A percentile compares a stretch with the other conserved stretches of the same genome.
phyloP scores from a whole-genome alignment of 2,797 vertebrate genomes.

The Enteromius treurensis region DNA sequence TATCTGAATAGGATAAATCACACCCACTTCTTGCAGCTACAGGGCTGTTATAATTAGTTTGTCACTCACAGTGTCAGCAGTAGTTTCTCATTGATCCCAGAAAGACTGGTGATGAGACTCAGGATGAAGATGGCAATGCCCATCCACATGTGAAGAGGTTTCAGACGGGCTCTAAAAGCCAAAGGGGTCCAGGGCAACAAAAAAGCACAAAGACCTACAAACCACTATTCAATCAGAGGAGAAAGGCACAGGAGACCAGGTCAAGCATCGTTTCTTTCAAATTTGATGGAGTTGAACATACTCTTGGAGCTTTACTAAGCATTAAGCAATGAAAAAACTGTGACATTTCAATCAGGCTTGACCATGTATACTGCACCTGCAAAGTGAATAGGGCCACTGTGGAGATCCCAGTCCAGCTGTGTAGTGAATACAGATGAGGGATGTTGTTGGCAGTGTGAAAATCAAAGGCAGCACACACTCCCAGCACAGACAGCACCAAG shows the following conservation, averaged over 20 bases:
- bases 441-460: constrained; percentile 66
- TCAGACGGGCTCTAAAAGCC: constrained; percentile 71
- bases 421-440: constrained; percentile 77
- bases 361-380: constrained; percentile 67
- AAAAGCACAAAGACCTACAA: constrained; percentile 70
- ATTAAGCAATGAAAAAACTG: constrained; percentile 13
- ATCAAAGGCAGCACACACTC: constrained; percentile 72
- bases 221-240: constrained; percentile 70
- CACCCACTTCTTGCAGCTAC: not conserved
- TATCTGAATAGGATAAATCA: not conserved
- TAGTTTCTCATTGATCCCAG: constrained; percentile 80
- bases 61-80: constrained; percentile 77
- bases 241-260: not conserved
- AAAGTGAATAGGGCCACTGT: constrained; percentile 74
- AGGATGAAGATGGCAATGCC: constrained; percentile 72
- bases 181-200: constrained; percentile 73
- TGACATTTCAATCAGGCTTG: not conserved
- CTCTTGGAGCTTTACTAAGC: not conserved
- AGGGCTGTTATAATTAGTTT: not conserved
- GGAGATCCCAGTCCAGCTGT: constrained; percentile 80
- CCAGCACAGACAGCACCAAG: constrained; percentile 65
- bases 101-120: constrained; percentile 67
- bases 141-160: constrained; percentile 76
- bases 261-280: not conserved
- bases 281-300: not conserved